These are phyloP conservation scores for human DNA, from an alignment of 2,113 vertebrate species.

Conservation along the genomic window GRCh38 chrX:124833501-124834000, in stretches of 20 bases:
- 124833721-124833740: neutral
- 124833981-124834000: neutral
- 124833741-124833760: constrained; percentile 31
- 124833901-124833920: neutral
- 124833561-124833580: constrained; percentile 28
- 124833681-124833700: neutral
- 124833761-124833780: neutral
- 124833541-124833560: neutral
- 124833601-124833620: neutral
- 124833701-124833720: neutral
- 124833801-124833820: neutral
- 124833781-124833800: neutral
- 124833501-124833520: constrained; percentile 50
- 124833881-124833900: neutral
- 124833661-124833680: neutral
- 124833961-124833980: neutral
- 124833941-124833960: neutral
- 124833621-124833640: neutral
- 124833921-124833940: neutral
- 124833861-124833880: neutral
- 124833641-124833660: constrained; percentile 34
- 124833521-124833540: neutral
- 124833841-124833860: neutral
- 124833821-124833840: neutral
- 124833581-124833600: neutral